Evolutionary conservation across 2,888 invertebrate genomes (phyloP).

Genomic region (Papilio elwesi): DNA sequence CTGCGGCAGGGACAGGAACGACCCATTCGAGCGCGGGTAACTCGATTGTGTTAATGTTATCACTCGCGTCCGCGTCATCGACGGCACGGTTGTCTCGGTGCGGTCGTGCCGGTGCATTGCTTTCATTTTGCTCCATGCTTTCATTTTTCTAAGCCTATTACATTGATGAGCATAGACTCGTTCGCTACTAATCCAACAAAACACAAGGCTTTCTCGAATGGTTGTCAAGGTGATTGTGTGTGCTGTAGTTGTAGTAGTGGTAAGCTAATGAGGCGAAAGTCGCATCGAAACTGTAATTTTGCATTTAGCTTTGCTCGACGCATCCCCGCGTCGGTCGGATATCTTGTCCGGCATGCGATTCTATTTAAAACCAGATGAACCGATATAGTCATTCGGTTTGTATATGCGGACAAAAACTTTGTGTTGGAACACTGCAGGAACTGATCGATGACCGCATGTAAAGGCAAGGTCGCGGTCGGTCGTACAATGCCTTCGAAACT

Average conservation of each 20-base stretch:
- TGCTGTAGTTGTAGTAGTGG: conserved; percentile 53
- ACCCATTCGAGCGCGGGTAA: conserved; percentile 83
- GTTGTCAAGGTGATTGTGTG: conserved; percentile 70
- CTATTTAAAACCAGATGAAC: conserved; percentile 66
- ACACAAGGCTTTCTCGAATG: conserved; percentile 69
- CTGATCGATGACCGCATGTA: conserved; percentile 66
- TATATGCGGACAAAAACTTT: conserved; percentile 65
- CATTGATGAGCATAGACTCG: conserved; percentile 47
- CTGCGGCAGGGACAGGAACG: conserved; percentile 77
- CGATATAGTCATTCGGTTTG: conserved; percentile 68
- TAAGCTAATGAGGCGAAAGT: conserved; percentile 25
- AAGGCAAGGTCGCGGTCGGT: conserved; percentile 72
- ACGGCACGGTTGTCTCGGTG: conserved; percentile 16
- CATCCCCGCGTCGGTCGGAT: conserved; percentile 51
- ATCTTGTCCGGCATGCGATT: conserved; percentile 55
- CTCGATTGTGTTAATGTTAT: conserved; percentile 46
- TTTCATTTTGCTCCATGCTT: conserved; percentile 39
- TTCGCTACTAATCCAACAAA: conserved; percentile 63
- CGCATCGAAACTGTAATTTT: conserved; percentile 33
- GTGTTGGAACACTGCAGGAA: conserved; percentile 62
- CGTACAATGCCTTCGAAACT: conserved; percentile 71
- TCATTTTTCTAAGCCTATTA: conserved; percentile 33
- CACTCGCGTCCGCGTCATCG: conserved; percentile 46
- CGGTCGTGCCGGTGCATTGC: conserved; percentile 6
- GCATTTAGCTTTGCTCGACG: conserved; percentile 45